Evolutionary conservation across 1,140 invertebrate species (phyloP), one percentile per base, ranked within the genome.

Genomic region (Dufourea novaeangliae): DNA sequence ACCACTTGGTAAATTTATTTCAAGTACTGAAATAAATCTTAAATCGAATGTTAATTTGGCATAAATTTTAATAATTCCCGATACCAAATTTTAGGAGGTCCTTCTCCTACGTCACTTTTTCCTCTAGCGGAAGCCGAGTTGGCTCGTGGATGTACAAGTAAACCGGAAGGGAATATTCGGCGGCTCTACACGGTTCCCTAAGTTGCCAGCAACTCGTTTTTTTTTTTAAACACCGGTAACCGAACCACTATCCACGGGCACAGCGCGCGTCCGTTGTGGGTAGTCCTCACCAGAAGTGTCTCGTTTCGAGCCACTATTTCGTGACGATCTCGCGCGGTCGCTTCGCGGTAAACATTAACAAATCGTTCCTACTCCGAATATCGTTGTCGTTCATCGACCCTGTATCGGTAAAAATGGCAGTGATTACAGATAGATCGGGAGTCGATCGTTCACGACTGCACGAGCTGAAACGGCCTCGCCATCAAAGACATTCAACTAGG

Each of bases 201-300:
- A 80, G 78, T 80, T 80, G 78, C 78, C 78, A 77, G 78, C 78
- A 80, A 80, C 78, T 80, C 57, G 76, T 50, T 50, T n/a, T 8
- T 37, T 37, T 37, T 37, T 37, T 37, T 68, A 37, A 46, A 67
- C 25, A 57, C 25, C 52, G 61, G 10, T 17, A n/a, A 27, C 37
- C n/a, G 17, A 46, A 66, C 14, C 34, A 29, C 41, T 25, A 32
- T 41, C 61, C 62, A 52, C 67, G 73, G n/a, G 54, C 27, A 62
- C 73, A 39, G 25, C 29, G 17, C 29, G 22, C 34, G 32, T 25
- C n/a, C n/a, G n/a, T n/a, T n/a, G n/a, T n/a, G n/a, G 29, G 63
- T 56, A 25, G 37, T 10, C 34, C 25, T 54, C n/a, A n/a, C 34
- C 50, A 34, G 6, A 39, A 64, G 32, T 39, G 54, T 12, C 14